phyloP scores from a whole-genome alignment of 2,797 vertebrate genomes.

The Simalia tracyae region DNA sequence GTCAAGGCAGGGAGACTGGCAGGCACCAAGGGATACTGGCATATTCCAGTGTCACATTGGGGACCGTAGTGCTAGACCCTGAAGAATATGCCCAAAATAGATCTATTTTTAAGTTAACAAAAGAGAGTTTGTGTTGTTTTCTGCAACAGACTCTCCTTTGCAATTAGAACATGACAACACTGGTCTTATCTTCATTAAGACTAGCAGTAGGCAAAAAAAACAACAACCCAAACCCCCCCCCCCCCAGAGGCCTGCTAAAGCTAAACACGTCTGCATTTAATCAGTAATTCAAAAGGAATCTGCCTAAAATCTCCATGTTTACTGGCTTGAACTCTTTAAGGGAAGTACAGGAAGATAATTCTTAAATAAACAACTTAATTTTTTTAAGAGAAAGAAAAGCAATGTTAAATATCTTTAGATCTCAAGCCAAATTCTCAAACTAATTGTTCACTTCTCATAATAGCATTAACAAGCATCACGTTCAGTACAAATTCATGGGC shows the following conservation, averaged over 20 bases:
- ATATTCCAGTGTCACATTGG: not conserved
- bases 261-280: not conserved
- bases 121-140: not conserved
- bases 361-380: not conserved
- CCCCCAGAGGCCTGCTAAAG: not conserved
- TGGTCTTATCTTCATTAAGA: not conserved
- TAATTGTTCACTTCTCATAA: conserved; percentile 2
- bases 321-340: not conserved
- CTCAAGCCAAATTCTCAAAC: not conserved
- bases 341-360: not conserved
- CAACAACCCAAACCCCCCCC: too few relatives aligned
- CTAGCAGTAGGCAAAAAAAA: too few relatives aligned
- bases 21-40: not conserved
- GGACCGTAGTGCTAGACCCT: not conserved
- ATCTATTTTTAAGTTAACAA: not conserved
- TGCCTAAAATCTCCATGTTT: not conserved
- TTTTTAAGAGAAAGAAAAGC: not conserved
- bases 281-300: not conserved
- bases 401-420: not conserved
- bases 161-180: not conserved
- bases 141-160: not conserved
- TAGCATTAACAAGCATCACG: not conserved
- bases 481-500: not conserved
- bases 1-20: not conserved
- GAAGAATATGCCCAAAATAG: not conserved